phyloP scores from a whole-genome alignment of 2,888 invertebrate species.

The Ochropacha duplaris region DNA sequence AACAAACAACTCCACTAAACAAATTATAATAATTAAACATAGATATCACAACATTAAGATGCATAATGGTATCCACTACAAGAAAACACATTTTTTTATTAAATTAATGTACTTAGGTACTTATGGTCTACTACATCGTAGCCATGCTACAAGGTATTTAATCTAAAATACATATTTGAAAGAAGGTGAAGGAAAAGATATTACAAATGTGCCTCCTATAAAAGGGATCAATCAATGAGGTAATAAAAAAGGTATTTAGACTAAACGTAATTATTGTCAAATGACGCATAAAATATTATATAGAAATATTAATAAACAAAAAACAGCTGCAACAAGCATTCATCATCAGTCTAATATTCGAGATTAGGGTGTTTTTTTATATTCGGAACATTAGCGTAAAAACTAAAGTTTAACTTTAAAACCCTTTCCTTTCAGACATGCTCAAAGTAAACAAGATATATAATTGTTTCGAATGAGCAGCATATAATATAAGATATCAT shows the following conservation, averaged over 20 bases:
- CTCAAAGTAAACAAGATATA: not conserved
- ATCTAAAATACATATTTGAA: conserved; percentile 1
- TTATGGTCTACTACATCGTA: conserved; percentile 11
- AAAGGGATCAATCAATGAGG: not conserved
- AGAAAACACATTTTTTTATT: conserved; percentile 23
- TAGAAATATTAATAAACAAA: not conserved
- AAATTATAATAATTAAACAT: conserved; percentile 21
- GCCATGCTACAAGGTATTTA: conserved; percentile 25
- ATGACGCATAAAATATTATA: not conserved
- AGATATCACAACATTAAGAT: conserved; percentile 55
- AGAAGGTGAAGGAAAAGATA: not conserved
- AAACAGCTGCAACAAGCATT: not conserved
- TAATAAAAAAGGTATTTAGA: not conserved
- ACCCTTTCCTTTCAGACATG: too few species aligned
- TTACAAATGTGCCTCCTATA: not conserved
- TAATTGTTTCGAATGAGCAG: not conserved
- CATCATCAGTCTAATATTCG: not conserved
- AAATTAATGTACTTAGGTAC: conserved; percentile 13
- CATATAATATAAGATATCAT: not conserved
- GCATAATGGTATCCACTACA: conserved; percentile 34
- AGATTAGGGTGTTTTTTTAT: not conserved
- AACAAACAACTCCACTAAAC: conserved; percentile 27
- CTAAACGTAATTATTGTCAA: not conserved
- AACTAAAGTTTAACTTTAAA: too few species aligned
- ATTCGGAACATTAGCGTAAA: not conserved